Conservation (phyloP, 2,113 vertebrate genomes). For the Anguilla rostrata region DNA sequence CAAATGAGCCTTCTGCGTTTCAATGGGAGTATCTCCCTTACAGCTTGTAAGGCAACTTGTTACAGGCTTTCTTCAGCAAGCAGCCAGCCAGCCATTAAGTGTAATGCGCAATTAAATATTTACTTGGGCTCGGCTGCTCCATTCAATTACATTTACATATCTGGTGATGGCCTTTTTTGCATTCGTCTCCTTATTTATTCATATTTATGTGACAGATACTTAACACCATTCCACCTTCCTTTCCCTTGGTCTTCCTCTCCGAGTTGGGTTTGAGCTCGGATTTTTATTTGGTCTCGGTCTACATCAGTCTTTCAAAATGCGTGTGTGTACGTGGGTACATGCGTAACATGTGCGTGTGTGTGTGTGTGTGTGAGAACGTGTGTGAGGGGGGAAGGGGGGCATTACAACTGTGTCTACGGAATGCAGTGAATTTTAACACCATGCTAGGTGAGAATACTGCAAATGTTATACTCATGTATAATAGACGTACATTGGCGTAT, state of each 20-base stretch:
- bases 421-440: background rate
- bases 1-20: slow-evolving; percentile 6
- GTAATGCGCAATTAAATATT: slow-evolving; percentile 37
- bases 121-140: slow-evolving; percentile 12
- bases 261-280: background rate
- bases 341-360: background rate
- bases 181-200: slow-evolving; percentile 15
- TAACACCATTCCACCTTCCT: background rate
- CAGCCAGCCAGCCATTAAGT: slow-evolving; percentile 25
- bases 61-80: background rate
- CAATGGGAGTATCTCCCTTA: background rate
- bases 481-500: background rate
- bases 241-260: background rate
- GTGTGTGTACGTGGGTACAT: background rate
- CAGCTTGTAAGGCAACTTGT: slow-evolving; percentile 19
- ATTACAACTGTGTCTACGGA: background rate
- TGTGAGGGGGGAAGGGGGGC: background rate
- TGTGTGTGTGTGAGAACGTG: background rate
- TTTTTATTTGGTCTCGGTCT: background rate
- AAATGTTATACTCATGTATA: background rate
- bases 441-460: background rate
- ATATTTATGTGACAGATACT: slow-evolving; percentile 8
- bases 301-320: background rate
- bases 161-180: background rate
- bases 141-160: slow-evolving; percentile 29